These are phyloP conservation scores for Apodemus agrarius DNA, from an alignment of 2,797 vertebrate species.

Conservation along the genomic window DNA sequence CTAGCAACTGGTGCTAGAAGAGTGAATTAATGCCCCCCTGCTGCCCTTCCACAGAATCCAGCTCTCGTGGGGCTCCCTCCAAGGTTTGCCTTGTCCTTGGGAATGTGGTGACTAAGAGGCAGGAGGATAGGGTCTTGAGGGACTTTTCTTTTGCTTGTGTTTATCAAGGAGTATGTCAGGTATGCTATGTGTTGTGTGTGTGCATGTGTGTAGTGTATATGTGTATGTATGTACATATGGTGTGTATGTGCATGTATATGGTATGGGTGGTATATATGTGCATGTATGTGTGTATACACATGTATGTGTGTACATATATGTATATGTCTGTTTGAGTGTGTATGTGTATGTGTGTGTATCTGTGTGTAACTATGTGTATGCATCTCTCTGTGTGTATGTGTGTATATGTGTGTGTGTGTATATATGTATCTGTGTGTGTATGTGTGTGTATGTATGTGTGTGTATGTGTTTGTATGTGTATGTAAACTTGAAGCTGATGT, in stretches of 20 bases:
- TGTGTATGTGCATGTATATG: neutral
- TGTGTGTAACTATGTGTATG: neutral
- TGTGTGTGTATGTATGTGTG: neutral
- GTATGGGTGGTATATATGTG: neutral
- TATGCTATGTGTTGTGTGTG: neutral
- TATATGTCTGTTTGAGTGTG: neutral
- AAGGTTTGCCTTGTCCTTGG: neutral
- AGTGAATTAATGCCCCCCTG: neutral
- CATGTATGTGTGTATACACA: too few relatives aligned
- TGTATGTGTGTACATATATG: neutral
- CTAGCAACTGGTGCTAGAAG: neutral
- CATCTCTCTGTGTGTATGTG: neutral
- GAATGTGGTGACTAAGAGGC: neutral
- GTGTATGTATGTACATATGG: neutral
- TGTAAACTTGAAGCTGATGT: neutral
- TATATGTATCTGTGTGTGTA: neutral
- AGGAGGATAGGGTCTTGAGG: neutral
- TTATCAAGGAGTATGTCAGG: neutral
- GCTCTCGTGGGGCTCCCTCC: neutral
- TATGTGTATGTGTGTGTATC: too few relatives aligned
- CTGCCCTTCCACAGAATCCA: fast-evolving
- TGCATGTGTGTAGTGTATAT: neutral
- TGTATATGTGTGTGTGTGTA: neutral
- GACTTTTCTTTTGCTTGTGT: neutral
- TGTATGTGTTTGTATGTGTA: neutral